phyloP scores from a whole-genome alignment of 2,888 invertebrate genomes.

The Geotrupes spiniger region DNA sequence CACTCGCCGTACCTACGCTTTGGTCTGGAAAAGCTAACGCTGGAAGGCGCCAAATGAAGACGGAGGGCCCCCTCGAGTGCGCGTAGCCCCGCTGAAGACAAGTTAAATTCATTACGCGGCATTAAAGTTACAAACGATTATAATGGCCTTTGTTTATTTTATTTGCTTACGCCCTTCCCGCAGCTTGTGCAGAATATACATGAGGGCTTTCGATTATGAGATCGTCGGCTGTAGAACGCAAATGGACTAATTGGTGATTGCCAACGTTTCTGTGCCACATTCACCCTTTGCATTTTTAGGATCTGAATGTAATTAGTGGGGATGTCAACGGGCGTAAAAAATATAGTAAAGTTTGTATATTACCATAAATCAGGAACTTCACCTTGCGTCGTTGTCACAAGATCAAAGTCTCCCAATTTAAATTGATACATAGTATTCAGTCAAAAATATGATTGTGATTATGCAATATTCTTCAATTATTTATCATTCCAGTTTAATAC shows the following conservation, averaged over 20 bases:
- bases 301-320: no score
- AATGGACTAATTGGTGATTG: background rate
- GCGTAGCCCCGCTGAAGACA: constrained; percentile 29
- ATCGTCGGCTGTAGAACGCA: background rate
- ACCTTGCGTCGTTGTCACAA: no score
- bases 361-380: no score
- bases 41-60: constrained; percentile 37
- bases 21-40: constrained; percentile 23
- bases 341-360: no score
- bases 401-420: no score
- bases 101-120: constrained; percentile 37
- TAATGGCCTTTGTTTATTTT: constrained; percentile 22
- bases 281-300: no score
- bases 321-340: no score
- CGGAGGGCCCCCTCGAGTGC: constrained; percentile 34
- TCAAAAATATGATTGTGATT: no score
- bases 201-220: background rate
- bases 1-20: constrained; percentile 24
- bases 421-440: no score
- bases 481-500: no score
- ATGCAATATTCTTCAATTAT: no score
- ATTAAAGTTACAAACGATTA: constrained; percentile 37
- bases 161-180: background rate
- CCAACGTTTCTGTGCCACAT: background rate
- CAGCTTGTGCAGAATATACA: background rate